Conservation (phyloP, 2,797 vertebrate genomes). For the Scleropages formosus region DNA sequence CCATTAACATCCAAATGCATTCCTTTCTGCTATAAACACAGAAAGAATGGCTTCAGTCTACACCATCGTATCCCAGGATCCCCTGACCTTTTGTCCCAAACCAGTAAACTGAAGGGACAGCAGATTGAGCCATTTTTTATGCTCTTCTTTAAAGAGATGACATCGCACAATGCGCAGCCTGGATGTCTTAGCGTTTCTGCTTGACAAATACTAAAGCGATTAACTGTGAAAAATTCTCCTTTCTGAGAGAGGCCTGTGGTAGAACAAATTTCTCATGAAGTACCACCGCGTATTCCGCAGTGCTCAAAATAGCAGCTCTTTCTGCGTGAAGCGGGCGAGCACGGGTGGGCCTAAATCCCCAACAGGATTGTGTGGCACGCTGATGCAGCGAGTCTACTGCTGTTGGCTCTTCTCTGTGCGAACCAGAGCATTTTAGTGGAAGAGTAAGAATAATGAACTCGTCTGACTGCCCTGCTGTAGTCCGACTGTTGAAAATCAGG, state of each 20-base stretch:
- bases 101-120: constrained; percentile 25
- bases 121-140: constrained; percentile 1
- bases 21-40: neutral
- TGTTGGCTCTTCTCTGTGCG: neutral
- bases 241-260: constrained; percentile 51
- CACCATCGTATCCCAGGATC: constrained; percentile 10
- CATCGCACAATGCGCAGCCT: constrained; percentile 30
- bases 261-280: constrained; percentile 59
- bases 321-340: neutral
- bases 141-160: constrained; percentile 31
- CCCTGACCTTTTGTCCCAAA: constrained; percentile 25
- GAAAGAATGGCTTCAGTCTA: neutral
- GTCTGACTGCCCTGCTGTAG: no score
- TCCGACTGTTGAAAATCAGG: no score
- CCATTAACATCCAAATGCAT: neutral
- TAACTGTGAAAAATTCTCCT: constrained; percentile 53
- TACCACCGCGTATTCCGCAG: constrained; percentile 42
- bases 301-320: neutral
- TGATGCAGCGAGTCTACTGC: neutral
- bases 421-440: neutral
- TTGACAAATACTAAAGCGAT: constrained; percentile 58
- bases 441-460: neutral
- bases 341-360: neutral
- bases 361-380: neutral
- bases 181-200: constrained; percentile 30